Evolutionary conservation across 2,113 vertebrate species (phyloP).

Genomic region (Sinocyclocheilus grahami): DNA sequence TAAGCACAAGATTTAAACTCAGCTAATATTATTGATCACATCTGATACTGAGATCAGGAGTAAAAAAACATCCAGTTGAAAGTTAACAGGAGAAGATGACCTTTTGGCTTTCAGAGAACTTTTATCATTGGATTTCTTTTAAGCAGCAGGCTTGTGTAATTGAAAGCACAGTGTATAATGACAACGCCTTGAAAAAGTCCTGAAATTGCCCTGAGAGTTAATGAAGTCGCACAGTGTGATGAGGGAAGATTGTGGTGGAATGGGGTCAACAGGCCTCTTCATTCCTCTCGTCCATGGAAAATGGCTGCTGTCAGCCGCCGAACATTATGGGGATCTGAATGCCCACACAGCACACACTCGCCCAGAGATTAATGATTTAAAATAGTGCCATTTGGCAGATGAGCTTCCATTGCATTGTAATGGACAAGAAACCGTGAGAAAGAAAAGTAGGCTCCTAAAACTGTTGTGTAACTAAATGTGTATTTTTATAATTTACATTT

Average conservation of each 20-base stretch:
- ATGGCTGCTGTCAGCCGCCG: constrained; percentile 76
- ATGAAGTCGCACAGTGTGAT: constrained; percentile 81
- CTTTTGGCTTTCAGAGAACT: constrained; percentile 52
- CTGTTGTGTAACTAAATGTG: not conserved
- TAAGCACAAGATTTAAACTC: not conserved
- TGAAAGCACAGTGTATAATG: constrained; percentile 50
- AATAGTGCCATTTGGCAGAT: constrained; percentile 74
- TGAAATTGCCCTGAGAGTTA: constrained; percentile 78
- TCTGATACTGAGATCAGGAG: not conserved
- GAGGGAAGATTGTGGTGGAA: constrained; percentile 78
- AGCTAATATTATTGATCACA: not conserved
- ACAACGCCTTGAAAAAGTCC: constrained; percentile 58
- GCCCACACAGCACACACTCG: constrained; percentile 60
- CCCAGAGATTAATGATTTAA: constrained; percentile 75
- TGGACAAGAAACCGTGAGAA: not conserved
- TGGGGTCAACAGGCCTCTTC: constrained; percentile 79
- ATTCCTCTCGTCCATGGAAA: constrained; percentile 75
- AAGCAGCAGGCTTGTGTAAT: constrained; percentile 48
- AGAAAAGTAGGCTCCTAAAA: not conserved
- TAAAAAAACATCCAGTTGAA: constrained; percentile 23
- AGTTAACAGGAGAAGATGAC: constrained; percentile 40
- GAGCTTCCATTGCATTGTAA: constrained; percentile 63
- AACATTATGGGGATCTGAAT: constrained; percentile 75
- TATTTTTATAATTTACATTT: not conserved
- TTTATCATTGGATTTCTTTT: constrained; percentile 57